Evolutionary conservation across 2,113 vertebrate species (phyloP), one percentile per base, ranked within the genome.

Genomic region (Upupa epops): DNA sequence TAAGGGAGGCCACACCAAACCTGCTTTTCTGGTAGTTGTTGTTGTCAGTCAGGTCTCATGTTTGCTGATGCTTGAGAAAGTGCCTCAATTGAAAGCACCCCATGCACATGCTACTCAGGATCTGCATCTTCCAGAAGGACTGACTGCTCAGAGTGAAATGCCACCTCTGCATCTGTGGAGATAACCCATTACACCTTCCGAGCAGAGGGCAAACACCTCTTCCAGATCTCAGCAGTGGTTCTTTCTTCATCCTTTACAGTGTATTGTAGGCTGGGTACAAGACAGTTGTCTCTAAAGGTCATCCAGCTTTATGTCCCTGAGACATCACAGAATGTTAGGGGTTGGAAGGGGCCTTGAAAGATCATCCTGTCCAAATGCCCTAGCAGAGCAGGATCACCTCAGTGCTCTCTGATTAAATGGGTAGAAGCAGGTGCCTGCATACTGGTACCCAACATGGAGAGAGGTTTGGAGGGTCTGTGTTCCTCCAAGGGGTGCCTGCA

Each of bases 31-130:
- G 8, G 49, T 18, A 0, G 26, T 42, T 77, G 51, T 32, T 59
- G 3, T 9, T 58, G 45, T 36, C 36, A 75, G 45, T n/a, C 25
- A 25, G 32, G 51, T 52, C 8, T 54, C 36, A 17, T 22, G 2
- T n/a, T 9, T 56, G 36, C 54, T 61, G 26, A 13, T 58, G 55
- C 40, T 48, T 19, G 9, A 79, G 59, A 25, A 71, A 37, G 36
- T 31, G 16, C 31, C 21, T n/a, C 12, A 11, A 8, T 25, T 37
- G 22, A 42, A 21, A 21, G 45, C 6, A 3, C 10, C 5, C 14
- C 12, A 3, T 0, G 5, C 37, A 15, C 8, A 3, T 1, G 8
- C n/a, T 40, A 7, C 25, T 68, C 32, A 48, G 0, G 15, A 82
- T 72, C 28, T 4, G 1, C 0, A 1, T 51, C 70, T 82, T 89